Percentiles rank a stretch among this genome's conserved stretches.
These are phyloP conservation scores for Andinoacara biseriatus DNA, from an alignment of 2,113 vertebrate genomes.

Conservation along the genomic window DNA sequence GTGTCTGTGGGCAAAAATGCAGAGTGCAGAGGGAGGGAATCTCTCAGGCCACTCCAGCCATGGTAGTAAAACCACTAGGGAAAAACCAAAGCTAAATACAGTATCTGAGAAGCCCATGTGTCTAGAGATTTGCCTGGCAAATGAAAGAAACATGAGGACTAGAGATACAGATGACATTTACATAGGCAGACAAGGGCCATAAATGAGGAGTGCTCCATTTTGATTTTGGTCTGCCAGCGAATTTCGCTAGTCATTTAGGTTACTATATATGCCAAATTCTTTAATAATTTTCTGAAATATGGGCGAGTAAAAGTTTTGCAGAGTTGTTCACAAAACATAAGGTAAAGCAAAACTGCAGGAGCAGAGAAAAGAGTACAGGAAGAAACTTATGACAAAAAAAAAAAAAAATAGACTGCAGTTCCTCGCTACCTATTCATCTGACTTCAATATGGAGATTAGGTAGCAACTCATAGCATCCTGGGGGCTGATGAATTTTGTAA, in stretches of 20 bases:
- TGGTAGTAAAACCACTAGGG: constrained; percentile 28
- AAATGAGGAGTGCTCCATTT: constrained; percentile 18
- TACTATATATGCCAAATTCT: background rate
- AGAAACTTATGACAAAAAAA: background rate
- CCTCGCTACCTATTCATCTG: background rate
- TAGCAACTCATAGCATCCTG: constrained; percentile 10
- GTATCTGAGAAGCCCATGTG: constrained; percentile 29
- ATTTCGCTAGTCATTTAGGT: constrained; percentile 2
- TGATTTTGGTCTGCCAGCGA: constrained; percentile 12
- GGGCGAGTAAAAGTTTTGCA: background rate
- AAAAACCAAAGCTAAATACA: constrained; percentile 48
- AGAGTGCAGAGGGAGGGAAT: background rate
- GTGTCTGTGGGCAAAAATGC: constrained; percentile 6
- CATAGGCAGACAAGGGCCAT: constrained; percentile 40
- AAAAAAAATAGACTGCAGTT: background rate
- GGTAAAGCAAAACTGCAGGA: background rate
- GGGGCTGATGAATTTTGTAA: constrained; percentile 45
- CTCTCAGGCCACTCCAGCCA: background rate
- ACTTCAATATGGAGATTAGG: constrained; percentile 16
- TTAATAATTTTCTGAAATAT: constrained; percentile 15
- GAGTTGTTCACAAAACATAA: background rate
- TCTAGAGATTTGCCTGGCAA: constrained; percentile 52
- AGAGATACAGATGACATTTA: constrained; percentile 47
- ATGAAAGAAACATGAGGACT: constrained; percentile 27
- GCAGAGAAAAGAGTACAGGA: background rate